Evolutionary conservation across 2,797 vertebrate species (phyloP).

Genomic region (Nyctalus aviator): DNA sequence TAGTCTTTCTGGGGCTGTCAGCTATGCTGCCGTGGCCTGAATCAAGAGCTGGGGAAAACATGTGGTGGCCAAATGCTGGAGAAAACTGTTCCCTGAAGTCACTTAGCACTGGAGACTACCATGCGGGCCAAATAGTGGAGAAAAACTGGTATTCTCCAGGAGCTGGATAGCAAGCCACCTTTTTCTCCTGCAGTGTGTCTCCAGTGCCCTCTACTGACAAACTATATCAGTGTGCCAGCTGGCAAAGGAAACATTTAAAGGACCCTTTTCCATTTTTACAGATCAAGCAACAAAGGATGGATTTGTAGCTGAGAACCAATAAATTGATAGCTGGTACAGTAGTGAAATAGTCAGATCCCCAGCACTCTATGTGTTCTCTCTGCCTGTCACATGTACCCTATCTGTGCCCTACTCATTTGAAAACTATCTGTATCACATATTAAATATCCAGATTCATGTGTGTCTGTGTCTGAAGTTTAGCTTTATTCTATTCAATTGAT

Average conservation of each 20-base stretch:
- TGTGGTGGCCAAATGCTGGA: not conserved
- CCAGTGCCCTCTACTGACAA: conserved; percentile 57
- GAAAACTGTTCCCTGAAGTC: not conserved
- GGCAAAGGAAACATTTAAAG: not conserved
- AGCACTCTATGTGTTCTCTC: not conserved
- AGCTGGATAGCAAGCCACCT: not conserved
- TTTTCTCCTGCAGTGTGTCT: not conserved
- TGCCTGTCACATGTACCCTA: not conserved
- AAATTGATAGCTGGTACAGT: not conserved
- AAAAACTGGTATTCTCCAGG: not conserved
- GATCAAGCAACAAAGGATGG: conserved; percentile 3
- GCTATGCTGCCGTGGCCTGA: not conserved
- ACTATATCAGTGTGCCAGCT: not conserved
- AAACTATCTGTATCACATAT: not conserved
- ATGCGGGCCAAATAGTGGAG: not conserved
- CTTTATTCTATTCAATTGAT: not conserved
- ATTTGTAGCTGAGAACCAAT: conserved; percentile 6
- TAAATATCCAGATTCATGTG: not conserved
- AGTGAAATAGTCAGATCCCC: not conserved
- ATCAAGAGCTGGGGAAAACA: not conserved
- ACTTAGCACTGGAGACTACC: not conserved
- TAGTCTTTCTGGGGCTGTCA: not conserved
- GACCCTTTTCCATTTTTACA: not conserved
- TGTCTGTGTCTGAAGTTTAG: not conserved
- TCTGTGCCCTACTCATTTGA: conserved; percentile 29